phyloP scores from a whole-genome alignment of 2,888 invertebrate species.

The Operophtera brumata region DNA sequence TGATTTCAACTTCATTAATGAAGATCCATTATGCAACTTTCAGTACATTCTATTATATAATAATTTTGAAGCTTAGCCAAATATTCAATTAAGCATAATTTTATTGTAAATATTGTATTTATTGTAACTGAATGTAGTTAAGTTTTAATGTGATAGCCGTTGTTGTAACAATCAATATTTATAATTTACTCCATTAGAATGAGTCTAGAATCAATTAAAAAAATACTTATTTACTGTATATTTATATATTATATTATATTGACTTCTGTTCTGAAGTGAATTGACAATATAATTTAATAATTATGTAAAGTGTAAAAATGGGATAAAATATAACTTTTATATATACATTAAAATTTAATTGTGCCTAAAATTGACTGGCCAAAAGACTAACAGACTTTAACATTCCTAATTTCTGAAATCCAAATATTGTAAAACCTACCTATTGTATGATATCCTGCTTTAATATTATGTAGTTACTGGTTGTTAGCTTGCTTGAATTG shows the following conservation, averaged over 20 bases:
- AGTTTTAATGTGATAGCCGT: conserved; percentile 21
- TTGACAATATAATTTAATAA: conserved; percentile 44
- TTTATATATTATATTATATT: background rate
- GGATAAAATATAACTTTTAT: conserved; percentile 13
- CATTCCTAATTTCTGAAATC: conserved; percentile 17
- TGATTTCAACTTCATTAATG: too few species aligned
- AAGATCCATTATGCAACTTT: too few species aligned
- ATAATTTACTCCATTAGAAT: conserved; percentile 7
- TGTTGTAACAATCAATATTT: conserved; percentile 16
- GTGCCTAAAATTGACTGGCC: conserved; percentile 12
- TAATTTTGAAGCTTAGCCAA: too few species aligned
- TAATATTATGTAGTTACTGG: background rate
- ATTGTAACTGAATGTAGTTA: conserved; percentile 6
- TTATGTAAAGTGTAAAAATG: conserved; percentile 29
- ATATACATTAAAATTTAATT: conserved; percentile 7
- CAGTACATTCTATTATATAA: too few species aligned
- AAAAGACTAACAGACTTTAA: conserved; percentile 8
- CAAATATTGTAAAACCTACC: background rate
- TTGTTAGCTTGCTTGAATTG: background rate
- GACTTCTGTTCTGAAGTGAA: conserved; percentile 37
- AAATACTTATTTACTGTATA: conserved; percentile 13
- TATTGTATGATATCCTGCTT: background rate
- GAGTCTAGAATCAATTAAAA: conserved; percentile 8
- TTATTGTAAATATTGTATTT: conserved; percentile 19
- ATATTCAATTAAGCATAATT: background rate